Conservation (phyloP, 2,888 invertebrate genomes). For the Hirudinaria manillensis region DNA sequence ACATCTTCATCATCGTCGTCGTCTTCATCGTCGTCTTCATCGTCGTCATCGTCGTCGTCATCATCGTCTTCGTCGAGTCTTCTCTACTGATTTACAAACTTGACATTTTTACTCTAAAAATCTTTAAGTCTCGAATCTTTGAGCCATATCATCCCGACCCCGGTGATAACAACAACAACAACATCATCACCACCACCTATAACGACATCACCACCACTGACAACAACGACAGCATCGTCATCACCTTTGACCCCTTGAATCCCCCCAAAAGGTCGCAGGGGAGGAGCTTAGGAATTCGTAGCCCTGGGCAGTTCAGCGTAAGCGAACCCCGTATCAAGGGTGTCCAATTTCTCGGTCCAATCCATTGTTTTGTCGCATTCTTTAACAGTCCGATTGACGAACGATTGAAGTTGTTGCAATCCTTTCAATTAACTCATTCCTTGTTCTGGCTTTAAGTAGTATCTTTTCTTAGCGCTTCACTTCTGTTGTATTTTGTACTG, state of each 20-base stretch:
- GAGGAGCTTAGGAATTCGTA: neutral
- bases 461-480: too few species aligned
- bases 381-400: neutral
- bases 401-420: neutral
- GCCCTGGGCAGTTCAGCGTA: neutral
- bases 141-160: too few species aligned
- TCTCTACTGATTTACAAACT: too few species aligned
- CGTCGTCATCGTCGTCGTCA: too few species aligned
- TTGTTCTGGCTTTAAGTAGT: neutral
- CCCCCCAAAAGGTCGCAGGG: neutral
- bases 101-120: too few species aligned
- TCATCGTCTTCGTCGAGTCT: too few species aligned
- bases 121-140: too few species aligned
- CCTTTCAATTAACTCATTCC: neutral
- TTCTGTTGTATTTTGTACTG: neutral
- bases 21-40: too few species aligned
- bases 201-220: neutral
- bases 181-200: neutral
- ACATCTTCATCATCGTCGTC: too few species aligned
- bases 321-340: slow-evolving; percentile 9
- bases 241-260: neutral
- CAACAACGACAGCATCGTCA: neutral
- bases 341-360: neutral
- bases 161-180: too few species aligned
- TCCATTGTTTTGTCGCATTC: neutral